Conservation (phyloP, 2,888 invertebrate species). For the Charanyca ferruginea region DNA sequence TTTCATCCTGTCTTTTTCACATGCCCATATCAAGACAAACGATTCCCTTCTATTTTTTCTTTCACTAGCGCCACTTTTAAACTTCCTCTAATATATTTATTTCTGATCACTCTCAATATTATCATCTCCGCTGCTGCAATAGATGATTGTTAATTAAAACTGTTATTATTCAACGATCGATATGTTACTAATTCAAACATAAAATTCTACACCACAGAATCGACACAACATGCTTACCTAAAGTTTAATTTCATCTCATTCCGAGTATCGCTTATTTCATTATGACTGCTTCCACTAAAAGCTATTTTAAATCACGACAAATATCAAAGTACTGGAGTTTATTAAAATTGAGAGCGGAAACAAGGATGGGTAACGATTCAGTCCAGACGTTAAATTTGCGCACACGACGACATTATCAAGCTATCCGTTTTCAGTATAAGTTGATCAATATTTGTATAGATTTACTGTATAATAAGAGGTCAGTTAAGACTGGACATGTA, state of each 20-base stretch:
- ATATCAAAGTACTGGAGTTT: slow-evolving; percentile 71
- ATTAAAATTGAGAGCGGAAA: slow-evolving; percentile 61
- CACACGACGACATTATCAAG: neutral
- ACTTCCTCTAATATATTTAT: no score
- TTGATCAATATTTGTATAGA: no score
- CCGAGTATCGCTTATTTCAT: slow-evolving; percentile 1
- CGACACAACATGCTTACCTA: neutral
- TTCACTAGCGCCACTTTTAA: no score
- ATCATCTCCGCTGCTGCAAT: no score
- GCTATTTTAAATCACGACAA: slow-evolving; percentile 64
- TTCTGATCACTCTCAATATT: no score
- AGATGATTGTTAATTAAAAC: no score
- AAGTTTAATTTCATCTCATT: slow-evolving; percentile 9
- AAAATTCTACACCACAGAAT: neutral
- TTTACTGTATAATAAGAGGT: no score
- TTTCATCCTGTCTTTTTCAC: no score
- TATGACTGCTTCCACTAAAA: slow-evolving; percentile 56
- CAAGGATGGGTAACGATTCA: slow-evolving; percentile 13
- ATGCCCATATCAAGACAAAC: no score
- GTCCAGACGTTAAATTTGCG: slow-evolving; percentile 10
- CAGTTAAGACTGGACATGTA: no score
- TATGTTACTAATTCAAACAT: neutral
- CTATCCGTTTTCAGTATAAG: neutral
- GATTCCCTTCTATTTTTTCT: no score
- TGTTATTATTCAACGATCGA: no score